Evolutionary conservation across 2,797 vertebrate genomes (phyloP).

Genomic region (Yasuhikotakia modesta): DNA sequence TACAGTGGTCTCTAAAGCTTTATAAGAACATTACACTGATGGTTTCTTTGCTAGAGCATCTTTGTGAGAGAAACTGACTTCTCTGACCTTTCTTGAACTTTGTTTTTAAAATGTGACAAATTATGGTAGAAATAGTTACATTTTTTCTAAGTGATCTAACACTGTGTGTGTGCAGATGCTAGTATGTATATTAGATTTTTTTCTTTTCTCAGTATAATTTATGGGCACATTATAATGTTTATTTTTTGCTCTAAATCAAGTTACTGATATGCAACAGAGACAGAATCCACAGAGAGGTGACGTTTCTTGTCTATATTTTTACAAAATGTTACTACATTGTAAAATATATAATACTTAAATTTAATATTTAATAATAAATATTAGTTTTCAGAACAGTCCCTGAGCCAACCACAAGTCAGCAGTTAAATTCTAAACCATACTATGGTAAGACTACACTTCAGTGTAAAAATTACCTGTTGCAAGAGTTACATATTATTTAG

Average conservation of each 20-base stretch:
- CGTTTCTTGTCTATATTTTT: background rate
- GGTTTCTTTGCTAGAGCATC: too few relatives aligned
- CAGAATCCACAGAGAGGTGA: conserved; percentile 40
- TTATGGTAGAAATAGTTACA: too few relatives aligned
- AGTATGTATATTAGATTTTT: too few relatives aligned
- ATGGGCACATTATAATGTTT: background rate
- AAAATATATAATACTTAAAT: too few relatives aligned
- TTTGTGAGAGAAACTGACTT: too few relatives aligned
- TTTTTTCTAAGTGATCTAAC: too few relatives aligned
- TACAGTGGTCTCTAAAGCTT: background rate
- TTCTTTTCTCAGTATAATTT: background rate
- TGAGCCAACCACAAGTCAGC: conserved; percentile 6
- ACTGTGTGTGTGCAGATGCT: too few relatives aligned
- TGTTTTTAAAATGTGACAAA: too few relatives aligned
- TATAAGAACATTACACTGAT: too few relatives aligned
- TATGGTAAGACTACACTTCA: conserved; percentile 53
- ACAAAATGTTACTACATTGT: background rate
- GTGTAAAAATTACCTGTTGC: background rate
- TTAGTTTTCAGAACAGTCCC: conserved; percentile 28
- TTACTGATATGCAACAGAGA: background rate
- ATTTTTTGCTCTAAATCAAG: conserved; percentile 22
- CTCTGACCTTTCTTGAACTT: too few relatives aligned
- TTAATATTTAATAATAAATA: background rate
- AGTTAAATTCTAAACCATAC: conserved; percentile 13
- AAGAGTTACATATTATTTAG: background rate